Base-by-base conservation (phyloP, 2,888 invertebrate genomes). In the Heliconius cydno region DNA sequence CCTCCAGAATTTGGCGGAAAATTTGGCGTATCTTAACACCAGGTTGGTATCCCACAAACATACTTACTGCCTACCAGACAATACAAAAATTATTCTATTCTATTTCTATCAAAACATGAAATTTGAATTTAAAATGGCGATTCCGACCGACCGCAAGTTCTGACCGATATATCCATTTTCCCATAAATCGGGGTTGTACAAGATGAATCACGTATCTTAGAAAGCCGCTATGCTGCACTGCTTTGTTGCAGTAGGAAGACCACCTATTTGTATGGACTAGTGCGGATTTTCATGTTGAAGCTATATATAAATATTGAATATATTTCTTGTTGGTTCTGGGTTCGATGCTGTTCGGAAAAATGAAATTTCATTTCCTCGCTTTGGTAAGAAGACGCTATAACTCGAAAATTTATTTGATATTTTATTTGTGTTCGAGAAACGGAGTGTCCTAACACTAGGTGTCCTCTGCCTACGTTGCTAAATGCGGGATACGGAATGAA, bases 171-270 rank as follows among this genome's bases (percentile, higher is more conserved):
- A 81, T 76, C 78, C 78, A 78, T 77, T 78, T 78, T 76, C 60
- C 75, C 76, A 68, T 78, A 82, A 82, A 80, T 78, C 78, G 76
- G 41, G 66, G 79, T 84, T 84, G 81, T 86, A 85, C 84, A 88
- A 92, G 90, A 92, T 91, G 91, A 92, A 92, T 92, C 87, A 91
- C 85, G 86, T 85, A 88, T 90, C 92, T 92, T 88, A 90, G 89
- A 89, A 89, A 87, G 91, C 74, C 78, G 22, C 60, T 78, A 30
- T 60, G 57, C 72, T 75, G 66, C 75, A 65, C 46, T 75, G 65
- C 75, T 75, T 65, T 75, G 75, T 41, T n/a, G 9, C 25, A 19
- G 63, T 82, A 65, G 78, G 46, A 76, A 71, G 73, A 71, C 76
- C 75, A 71, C 38, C 34, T 15, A 38, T 76, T 79, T 75, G 5